Percentiles rank a stretch among this genome's conserved stretches.
Conservation (phyloP, 2,113 vertebrate genomes). For the Corythornis madagascariensis region DNA sequence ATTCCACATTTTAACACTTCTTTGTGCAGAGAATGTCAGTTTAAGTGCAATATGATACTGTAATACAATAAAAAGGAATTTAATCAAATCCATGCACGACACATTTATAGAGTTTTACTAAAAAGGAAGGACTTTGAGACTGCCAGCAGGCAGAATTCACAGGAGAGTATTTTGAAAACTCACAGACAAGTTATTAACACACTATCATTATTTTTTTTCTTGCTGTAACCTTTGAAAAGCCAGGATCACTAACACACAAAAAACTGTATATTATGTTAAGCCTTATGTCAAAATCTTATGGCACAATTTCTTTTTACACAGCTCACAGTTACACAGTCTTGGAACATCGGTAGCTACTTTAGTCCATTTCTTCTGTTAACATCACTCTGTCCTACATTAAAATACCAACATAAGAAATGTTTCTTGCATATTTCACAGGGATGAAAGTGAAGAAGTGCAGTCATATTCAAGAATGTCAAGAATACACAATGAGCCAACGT, state of each 20-base stretch:
- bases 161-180: constrained; percentile 54
- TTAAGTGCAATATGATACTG: constrained; percentile 49
- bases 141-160: constrained; percentile 52
- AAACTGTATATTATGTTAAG: constrained; percentile 46
- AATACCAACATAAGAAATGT: constrained; percentile 53
- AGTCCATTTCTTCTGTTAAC: background rate
- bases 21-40: constrained; percentile 19
- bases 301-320: constrained; percentile 55
- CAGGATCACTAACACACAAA: constrained; percentile 59
- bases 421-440: constrained; percentile 73
- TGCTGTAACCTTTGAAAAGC: constrained; percentile 38
- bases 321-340: constrained; percentile 42
- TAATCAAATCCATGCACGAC: constrained; percentile 69
- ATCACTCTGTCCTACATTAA: constrained; percentile 35
- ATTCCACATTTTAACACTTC: constrained; percentile 47
- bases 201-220: constrained; percentile 8
- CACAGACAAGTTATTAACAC: constrained; percentile 62
- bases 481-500: constrained; percentile 28
- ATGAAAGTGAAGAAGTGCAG: constrained; percentile 72
- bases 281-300: constrained; percentile 55
- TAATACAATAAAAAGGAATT: constrained; percentile 54
- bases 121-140: constrained; percentile 48
- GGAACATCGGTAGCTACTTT: constrained; percentile 22
- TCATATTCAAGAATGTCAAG: constrained; percentile 59
- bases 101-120: constrained; percentile 57